phyloP scores from a whole-genome alignment of 2,888 invertebrate species.

The Drosophila infuscata region DNA sequence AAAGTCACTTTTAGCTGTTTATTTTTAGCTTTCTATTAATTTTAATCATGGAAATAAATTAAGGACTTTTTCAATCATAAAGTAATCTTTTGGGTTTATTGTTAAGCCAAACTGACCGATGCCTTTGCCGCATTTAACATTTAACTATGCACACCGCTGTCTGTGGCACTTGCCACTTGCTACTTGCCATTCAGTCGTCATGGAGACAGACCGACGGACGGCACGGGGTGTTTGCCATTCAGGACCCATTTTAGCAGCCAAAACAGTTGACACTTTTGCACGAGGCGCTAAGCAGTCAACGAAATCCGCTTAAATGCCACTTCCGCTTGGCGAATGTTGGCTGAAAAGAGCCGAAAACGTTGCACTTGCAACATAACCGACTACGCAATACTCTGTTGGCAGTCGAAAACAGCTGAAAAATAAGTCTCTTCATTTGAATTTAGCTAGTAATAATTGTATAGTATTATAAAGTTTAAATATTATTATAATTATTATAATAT shows the following conservation, averaged over 20 bases:
- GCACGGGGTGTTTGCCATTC: constrained; percentile 3
- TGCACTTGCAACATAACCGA: not conserved
- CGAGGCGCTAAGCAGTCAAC: constrained; percentile 43
- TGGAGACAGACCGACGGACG: not conserved
- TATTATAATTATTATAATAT: not conserved
- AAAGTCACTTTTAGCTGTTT: no score
- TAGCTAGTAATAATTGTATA: not conserved
- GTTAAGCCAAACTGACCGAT: constrained; percentile 15
- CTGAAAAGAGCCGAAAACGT: not conserved
- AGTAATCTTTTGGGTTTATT: not conserved
- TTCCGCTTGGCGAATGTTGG: constrained; percentile 56
- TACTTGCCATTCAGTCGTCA: constrained; percentile 43
- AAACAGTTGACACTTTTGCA: constrained; percentile 55
- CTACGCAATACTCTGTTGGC: not conserved
- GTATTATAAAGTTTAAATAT: not conserved
- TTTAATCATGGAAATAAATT: not conserved
- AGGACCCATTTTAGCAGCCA: constrained; percentile 28
- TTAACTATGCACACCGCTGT: constrained; percentile 22
- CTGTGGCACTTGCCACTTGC: constrained; percentile 39
- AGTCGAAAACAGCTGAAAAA: not conserved
- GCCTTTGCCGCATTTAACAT: constrained; percentile 3
- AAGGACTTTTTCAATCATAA: not conserved
- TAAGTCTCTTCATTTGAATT: not conserved
- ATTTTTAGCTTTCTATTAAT: not conserved
- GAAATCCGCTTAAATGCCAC: constrained; percentile 76